Evolutionary conservation across 2,113 vertebrate genomes (phyloP).

Genomic region (Numida meleagris): DNA sequence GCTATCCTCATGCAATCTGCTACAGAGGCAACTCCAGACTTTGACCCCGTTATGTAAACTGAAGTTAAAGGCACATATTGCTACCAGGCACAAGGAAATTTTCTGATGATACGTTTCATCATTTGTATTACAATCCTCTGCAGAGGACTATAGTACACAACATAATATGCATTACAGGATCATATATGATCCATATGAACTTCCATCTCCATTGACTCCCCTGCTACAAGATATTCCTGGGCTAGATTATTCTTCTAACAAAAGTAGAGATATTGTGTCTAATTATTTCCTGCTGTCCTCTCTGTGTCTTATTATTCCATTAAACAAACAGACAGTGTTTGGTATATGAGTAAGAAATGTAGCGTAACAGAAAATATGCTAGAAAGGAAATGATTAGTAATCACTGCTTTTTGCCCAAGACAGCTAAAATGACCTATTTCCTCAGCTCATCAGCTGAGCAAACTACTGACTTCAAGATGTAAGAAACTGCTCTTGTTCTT

Average conservation of each 20-base stretch:
- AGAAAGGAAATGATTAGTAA: slow-evolving; percentile 62
- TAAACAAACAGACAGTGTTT: slow-evolving; percentile 64
- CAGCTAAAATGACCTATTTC: slow-evolving; percentile 51
- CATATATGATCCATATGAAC: background rate
- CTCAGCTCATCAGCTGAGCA: slow-evolving; percentile 53
- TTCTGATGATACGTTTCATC: fast-evolving
- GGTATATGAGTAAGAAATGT: slow-evolving; percentile 56
- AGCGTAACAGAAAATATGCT: slow-evolving; percentile 63
- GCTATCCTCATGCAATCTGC: background rate
- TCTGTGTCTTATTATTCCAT: slow-evolving; percentile 12
- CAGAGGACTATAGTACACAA: background rate
- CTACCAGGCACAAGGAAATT: background rate
- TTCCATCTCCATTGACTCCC: background rate
- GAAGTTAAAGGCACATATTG: background rate
- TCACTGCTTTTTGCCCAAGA: slow-evolving; percentile 32
- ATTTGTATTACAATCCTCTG: background rate
- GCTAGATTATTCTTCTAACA: background rate
- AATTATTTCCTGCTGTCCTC: slow-evolving; percentile 50
- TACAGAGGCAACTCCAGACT: background rate
- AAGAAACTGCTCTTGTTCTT: background rate
- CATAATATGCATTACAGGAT: background rate
- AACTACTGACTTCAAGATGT: slow-evolving; percentile 37
- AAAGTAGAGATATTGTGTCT: slow-evolving; percentile 1
- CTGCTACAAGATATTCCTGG: background rate
- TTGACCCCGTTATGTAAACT: background rate